Base-by-base conservation (phyloP, 2,113 vertebrate species). In the Rhipidura dahli region DNA sequence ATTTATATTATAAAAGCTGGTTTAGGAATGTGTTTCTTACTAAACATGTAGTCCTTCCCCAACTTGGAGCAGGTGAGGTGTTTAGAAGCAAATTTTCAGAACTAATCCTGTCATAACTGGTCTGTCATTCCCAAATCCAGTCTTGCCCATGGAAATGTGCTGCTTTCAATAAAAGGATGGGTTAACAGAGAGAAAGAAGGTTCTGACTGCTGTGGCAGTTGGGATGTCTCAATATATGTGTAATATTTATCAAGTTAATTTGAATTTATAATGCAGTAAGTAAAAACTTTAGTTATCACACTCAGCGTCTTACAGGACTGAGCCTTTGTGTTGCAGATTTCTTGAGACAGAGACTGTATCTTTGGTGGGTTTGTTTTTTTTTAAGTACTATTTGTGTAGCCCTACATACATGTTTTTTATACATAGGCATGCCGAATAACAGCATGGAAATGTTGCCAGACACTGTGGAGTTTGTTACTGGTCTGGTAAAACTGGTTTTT, bases 141-240 rank as follows among this genome's bases (percentile, higher is more conserved):
- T 9, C 50, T 65, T 24, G 7, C 20, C 30, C 3, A 26, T 39
- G 79, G 27, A 60, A 82, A 72, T 26, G 9, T 2, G 16, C n/a
- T 87, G 28, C 44, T 86, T 40, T 35, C 39, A 23, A 1, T 9
- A 1, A 4, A 11, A 42, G 28, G 11, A 49, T 54, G 45, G 23
- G 30, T 69, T 54, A 45, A 37, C 7, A 1, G 1, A 9, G 0
- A 45, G 35, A 57, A 64, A 72, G 3, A 13, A 13, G 28, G 9
- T 33, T 75, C 39, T 54, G 63, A 15, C 33, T 4, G 6, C 63
- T 44, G 27, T 26, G 44, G 64, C 68, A 65, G n/a, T 15, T 68
- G 61, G 54, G 44, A 22, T 69, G 50, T 77, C n/a, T 73, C 59
- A 33, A 8, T 42, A 11, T 5, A 2, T 42, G 24, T 1, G 0